Percentiles rank a stretch among this genome's conserved stretches.
Evolutionary conservation across 2,888 invertebrate species (phyloP).

Genomic region (Busseola fusca): DNA sequence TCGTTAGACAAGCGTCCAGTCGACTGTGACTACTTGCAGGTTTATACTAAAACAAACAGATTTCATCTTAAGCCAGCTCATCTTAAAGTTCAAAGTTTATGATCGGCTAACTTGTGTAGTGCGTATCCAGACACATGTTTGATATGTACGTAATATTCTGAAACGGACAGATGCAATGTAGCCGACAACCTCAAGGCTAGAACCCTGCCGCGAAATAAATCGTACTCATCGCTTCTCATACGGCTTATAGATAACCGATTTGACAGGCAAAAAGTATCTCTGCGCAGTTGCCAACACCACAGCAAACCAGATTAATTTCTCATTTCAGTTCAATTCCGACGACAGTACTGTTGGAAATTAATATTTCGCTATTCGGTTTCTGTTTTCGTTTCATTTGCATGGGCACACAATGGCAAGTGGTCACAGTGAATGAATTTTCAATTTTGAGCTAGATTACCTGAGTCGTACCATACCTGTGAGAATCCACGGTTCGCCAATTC

Average conservation of each 20-base stretch:
- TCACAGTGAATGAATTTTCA: slow-evolving; percentile 64
- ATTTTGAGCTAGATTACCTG: slow-evolving; percentile 61
- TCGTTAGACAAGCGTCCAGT: slow-evolving; percentile 72
- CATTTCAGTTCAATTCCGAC: slow-evolving; percentile 67
- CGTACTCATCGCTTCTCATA: slow-evolving; percentile 62
- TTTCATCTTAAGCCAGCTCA: slow-evolving; percentile 51
- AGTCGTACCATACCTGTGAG: slow-evolving; percentile 47
- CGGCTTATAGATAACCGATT: slow-evolving; percentile 61
- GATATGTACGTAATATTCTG: slow-evolving; percentile 74
- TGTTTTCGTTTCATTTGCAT: slow-evolving; percentile 73
- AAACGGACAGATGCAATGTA: slow-evolving; percentile 73
- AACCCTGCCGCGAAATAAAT: slow-evolving; percentile 79
- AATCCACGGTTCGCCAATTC: slow-evolving; percentile 55
- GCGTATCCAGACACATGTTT: slow-evolving; percentile 55
- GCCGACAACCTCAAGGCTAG: slow-evolving; percentile 71
- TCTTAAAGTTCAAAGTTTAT: slow-evolving; percentile 62
- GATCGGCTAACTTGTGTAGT: slow-evolving; percentile 33
- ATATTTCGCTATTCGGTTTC: slow-evolving; percentile 68
- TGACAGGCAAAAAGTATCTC: slow-evolving; percentile 67
- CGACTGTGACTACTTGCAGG: slow-evolving; percentile 67
- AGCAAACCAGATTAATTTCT: slow-evolving; percentile 69
- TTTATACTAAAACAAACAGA: slow-evolving; percentile 44
- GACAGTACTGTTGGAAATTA: slow-evolving; percentile 62
- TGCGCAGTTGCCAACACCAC: slow-evolving; percentile 62
- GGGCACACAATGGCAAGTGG: slow-evolving; percentile 62